Conservation (phyloP, 2,797 vertebrate genomes). For the Phaenicophaeus curvirostris region DNA sequence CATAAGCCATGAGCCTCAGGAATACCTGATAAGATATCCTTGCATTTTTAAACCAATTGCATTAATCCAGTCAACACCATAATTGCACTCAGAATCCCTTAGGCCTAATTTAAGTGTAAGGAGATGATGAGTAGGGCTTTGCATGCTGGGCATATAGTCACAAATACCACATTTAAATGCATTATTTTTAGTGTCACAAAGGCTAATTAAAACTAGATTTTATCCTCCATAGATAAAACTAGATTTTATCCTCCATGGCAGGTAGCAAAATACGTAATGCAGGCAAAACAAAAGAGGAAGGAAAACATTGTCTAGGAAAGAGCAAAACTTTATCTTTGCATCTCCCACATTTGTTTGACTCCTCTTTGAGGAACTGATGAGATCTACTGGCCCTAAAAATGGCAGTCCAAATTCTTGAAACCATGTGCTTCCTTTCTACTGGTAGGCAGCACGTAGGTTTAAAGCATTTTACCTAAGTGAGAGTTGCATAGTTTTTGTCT, state of each 20-base stretch:
- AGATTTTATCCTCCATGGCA: neutral
- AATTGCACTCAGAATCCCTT: neutral
- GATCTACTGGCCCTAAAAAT: neutral
- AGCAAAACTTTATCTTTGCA: neutral
- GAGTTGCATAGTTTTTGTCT: neutral
- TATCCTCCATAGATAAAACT: neutral
- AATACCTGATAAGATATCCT: conserved; percentile 3
- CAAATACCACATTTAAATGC: conserved; percentile 55
- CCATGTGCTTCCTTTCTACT: neutral
- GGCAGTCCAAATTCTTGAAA: neutral
- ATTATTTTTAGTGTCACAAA: conserved; percentile 20
- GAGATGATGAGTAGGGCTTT: neutral
- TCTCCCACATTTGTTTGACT: neutral
- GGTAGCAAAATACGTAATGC: neutral
- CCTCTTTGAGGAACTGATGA: neutral
- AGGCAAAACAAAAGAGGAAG: conserved; percentile 33
- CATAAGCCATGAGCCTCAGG: neutral
- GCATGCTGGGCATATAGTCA: neutral
- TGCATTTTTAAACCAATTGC: conserved; percentile 18
- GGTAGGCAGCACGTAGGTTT: neutral
- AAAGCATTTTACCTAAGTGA: conserved; percentile 10
- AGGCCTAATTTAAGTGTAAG: conserved; percentile 7
- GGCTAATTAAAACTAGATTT: neutral
- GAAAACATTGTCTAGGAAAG: neutral
- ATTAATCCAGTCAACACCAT: neutral